phyloP scores from a whole-genome alignment of 2,797 vertebrate species.

The Enteromius mattozi region DNA sequence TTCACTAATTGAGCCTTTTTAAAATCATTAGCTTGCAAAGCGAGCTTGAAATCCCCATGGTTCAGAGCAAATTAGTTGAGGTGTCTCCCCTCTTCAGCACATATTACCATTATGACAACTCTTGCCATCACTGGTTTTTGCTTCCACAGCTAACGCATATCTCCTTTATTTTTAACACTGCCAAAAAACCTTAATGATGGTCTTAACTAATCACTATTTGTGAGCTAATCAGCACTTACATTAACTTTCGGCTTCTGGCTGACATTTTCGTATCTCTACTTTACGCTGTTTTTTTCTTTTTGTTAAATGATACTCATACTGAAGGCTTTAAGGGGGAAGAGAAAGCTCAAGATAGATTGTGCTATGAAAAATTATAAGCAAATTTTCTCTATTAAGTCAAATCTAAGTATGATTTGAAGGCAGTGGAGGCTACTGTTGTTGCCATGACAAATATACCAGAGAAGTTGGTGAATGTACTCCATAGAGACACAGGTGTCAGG shows the following conservation, averaged over 20 bases:
- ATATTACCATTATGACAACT: conserved; percentile 36
- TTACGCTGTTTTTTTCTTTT: not conserved
- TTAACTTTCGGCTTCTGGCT: conserved; percentile 1
- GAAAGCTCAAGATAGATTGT: not conserved
- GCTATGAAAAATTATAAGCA: not conserved
- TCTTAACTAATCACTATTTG: not conserved
- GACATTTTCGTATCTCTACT: not conserved
- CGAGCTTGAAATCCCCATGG: conserved; percentile 66
- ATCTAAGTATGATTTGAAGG: conserved; percentile 1
- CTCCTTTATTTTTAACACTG: conserved; percentile 3
- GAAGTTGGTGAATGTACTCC: conserved; percentile 21
- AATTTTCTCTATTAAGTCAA: conserved; percentile 13
- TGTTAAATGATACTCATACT: conserved; percentile 5
- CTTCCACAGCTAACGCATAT: not conserved
- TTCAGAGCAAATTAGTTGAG: conserved; percentile 60
- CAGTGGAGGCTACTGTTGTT: conserved; percentile 30
- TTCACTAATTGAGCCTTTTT: conserved; percentile 70
- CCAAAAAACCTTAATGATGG: not conserved
- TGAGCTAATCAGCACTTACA: not conserved
- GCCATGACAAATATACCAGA: conserved; percentile 37
- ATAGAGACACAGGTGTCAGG: conserved; percentile 30
- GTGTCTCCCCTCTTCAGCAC: conserved; percentile 41
- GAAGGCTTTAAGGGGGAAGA: not conserved
- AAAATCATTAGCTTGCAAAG: conserved; percentile 72
- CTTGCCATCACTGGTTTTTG: conserved; percentile 3